These are phyloP conservation scores for Lasioglossum marginatum DNA, from an alignment of 2,888 invertebrate genomes.

Conservation along the genomic window DNA sequence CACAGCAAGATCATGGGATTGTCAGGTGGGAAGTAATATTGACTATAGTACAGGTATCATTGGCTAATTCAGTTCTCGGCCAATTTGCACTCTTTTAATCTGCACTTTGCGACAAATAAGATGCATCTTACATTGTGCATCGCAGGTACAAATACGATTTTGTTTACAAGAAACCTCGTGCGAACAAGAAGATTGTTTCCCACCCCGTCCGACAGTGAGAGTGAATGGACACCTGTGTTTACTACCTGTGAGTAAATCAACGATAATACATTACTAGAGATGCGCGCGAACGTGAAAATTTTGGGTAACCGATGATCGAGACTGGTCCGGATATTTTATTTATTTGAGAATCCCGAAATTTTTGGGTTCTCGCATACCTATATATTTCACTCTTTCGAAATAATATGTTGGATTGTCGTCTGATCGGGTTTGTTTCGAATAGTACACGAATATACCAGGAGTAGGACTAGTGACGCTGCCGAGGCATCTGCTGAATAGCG, in stretches of 20 bases:
- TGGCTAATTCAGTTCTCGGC: not conserved
- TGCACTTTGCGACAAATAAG: not conserved
- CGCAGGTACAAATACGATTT: constrained; percentile 95
- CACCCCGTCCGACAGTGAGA: constrained; percentile 95
- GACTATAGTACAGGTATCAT: constrained; percentile 88
- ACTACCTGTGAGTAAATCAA: constrained; percentile 90
- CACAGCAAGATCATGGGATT: constrained; percentile 92
- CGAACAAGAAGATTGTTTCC: constrained; percentile 98
- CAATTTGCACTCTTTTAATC: not conserved
- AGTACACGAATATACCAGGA: constrained; percentile 99
- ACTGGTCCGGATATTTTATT: no score
- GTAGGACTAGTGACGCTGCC: constrained; percentile 98
- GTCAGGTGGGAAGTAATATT: constrained; percentile 88
- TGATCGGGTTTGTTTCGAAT: constrained; percentile 58
- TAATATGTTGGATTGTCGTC: not conserved
- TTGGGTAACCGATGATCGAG: no score
- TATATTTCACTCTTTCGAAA: not conserved
- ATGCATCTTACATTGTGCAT: constrained; percentile 7
- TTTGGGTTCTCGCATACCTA: no score
- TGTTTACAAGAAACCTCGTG: constrained; percentile 95
- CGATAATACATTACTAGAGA: not conserved
- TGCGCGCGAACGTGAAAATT: not conserved
- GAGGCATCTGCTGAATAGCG: constrained; percentile 98
- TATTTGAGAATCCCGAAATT: no score
- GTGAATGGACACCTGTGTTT: constrained; percentile 96